phyloP scores from a whole-genome alignment of 2,113 vertebrate species.

The Melanerpes aurifrons region DNA sequence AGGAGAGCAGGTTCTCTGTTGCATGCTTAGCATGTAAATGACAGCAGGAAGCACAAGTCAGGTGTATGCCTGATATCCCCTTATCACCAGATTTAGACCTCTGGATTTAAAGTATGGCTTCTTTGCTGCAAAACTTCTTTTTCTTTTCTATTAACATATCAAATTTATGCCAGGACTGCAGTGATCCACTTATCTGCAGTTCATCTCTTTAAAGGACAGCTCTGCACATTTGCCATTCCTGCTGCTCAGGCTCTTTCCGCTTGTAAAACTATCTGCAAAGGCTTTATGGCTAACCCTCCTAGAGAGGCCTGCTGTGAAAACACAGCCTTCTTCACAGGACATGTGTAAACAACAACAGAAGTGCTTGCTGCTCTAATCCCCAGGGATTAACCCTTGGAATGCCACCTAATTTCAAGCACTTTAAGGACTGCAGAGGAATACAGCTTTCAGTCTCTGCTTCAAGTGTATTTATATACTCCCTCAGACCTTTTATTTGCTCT shows the following conservation, averaged over 20 bases:
- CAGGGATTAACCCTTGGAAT: constrained; percentile 59
- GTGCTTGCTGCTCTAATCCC: constrained; percentile 37
- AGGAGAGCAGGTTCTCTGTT: neutral
- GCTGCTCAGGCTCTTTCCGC: neutral
- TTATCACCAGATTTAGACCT: neutral
- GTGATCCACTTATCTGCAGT: neutral
- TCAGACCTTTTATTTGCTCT: neutral
- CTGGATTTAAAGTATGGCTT: neutral
- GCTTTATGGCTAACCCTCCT: constrained; percentile 4
- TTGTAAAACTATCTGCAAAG: constrained; percentile 2
- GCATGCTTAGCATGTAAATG: neutral
- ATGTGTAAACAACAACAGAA: constrained; percentile 53
- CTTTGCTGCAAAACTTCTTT: neutral
- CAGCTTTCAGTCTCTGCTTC: constrained; percentile 23
- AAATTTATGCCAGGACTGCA: neutral
- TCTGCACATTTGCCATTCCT: neutral
- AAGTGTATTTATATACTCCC: constrained; percentile 18
- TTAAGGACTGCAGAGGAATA: constrained; percentile 7
- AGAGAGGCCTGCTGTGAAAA: constrained; percentile 25
- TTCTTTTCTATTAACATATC: neutral
- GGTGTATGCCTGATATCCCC: neutral
- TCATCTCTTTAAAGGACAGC: constrained; percentile 3
- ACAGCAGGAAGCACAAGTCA: neutral
- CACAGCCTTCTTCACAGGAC: constrained; percentile 33
- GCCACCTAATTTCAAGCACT: constrained; percentile 24